Conservation (phyloP, 2,888 invertebrate species). For the Microctonus brassicae region DNA sequence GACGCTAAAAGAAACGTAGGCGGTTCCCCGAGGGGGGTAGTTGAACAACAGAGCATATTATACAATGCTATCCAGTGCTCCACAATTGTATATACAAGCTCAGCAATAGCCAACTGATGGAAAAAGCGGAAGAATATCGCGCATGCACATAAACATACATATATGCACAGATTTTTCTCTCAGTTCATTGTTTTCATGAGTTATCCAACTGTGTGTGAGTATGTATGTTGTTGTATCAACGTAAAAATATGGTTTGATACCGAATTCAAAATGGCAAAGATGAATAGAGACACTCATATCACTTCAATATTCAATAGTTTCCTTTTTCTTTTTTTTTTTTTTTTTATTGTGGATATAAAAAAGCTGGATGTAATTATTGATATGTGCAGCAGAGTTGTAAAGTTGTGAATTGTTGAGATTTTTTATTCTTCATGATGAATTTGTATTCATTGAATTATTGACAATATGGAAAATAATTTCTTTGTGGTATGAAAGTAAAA, state of each 20-base stretch:
- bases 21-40: conserved; percentile 42
- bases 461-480: too few relatives aligned
- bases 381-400: too few relatives aligned
- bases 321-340: too few relatives aligned
- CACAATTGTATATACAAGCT: conserved; percentile 61
- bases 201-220: conserved; percentile 52
- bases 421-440: too few relatives aligned
- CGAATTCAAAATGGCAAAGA: not conserved
- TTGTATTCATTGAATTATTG: too few relatives aligned
- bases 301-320: not conserved
- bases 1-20: conserved; percentile 40
- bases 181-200: conserved; percentile 65
- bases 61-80: conserved; percentile 66
- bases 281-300: not conserved
- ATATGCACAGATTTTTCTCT: conserved; percentile 53
- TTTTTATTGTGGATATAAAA: too few relatives aligned
- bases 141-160: too few relatives aligned
- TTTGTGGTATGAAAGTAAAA: too few relatives aligned
- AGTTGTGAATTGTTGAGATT: too few relatives aligned
- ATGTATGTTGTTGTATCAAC: conserved; percentile 6
- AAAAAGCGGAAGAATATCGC: conserved; percentile 27
- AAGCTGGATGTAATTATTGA: not conserved
- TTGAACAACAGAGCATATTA: conserved; percentile 67
- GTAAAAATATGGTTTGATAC: conserved; percentile 16
- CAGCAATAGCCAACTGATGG: conserved; percentile 35